Evolutionary conservation across 2,113 vertebrate species (phyloP), one percentile per base, ranked within the genome.

Genomic region (Hippocampus guttulatus): DNA sequence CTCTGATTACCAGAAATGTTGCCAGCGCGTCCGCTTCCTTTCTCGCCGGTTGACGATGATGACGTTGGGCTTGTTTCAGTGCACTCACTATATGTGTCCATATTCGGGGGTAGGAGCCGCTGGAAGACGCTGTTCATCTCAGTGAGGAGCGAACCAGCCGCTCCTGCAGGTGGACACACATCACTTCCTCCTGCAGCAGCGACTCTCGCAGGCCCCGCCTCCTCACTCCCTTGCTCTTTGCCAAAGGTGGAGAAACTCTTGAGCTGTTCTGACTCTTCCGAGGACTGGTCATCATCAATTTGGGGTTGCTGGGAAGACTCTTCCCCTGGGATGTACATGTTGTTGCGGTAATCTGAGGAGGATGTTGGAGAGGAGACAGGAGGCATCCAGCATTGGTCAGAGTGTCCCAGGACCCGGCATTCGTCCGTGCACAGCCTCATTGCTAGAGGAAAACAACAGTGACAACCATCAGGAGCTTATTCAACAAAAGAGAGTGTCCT

Each of bases 341-440:
- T 98, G 75, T 92, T 96, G 33, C 96, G 90, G 63, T 98, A 98
- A 79, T 99, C 96, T 0, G 93, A 91, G 4, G 96, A 94, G 70
- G 88, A 93, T 3, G 95, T 80, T 4, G 89, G 93, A 0, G 94
- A 95, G 25, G 95, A 94, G 30, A 96, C 81, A 0, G 96, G 96
- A 0, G 96, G 96, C 97, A 99, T 99, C 97, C 97, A 99, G 90
- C 97, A 99, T 90, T 98, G 97, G 92, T 99, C 97, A 0, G 97
- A 99, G 88, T 99, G 97, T 25, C 96, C 96, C 78, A 99, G 90
- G 69, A 99, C 91, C 25, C 95, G 88, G 85, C 97, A 99, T 84
- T 99, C 97, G 64, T 99, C 96, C 0, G 97, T 98, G 91, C 97
- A 99, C 58, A 97, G 91, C 81, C 94, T 91, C 96, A 97, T 97